Base-by-base conservation (phyloP, 1,140 invertebrate species). In the Bombus superbus region DNA sequence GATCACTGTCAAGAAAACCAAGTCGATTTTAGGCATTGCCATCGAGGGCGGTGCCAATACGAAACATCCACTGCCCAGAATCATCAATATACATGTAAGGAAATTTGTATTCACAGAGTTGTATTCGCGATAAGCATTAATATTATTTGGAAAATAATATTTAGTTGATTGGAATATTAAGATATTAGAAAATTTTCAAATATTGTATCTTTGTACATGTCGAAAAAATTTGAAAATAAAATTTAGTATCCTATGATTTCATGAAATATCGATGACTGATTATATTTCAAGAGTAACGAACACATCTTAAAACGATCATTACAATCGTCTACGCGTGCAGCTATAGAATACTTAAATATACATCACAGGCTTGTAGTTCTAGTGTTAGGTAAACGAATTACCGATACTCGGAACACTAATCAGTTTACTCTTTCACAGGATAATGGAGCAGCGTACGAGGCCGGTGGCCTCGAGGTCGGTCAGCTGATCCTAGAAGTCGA, bases 31-130 rank as follows among this genome's bases (percentile, higher is more conserved):
- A 88, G 99, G 99, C 85, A 98, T 99, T 91, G 98, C 98, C 75
- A 99, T 99, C 91, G 98, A 99, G 96, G 99, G 99, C 84, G 99
- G 99, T 75, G 97, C 98, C 87, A 99, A 99, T 95, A 99, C 98
- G 71, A 97, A 98, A 93, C 98, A 99, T 95, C 98, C 98, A 72
- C 96, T 99, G 88, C 98, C 98, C 47, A 97, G 98, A 93, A 99
- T 99, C 92, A 99, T 99, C 91, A 99, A 99, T 95, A 99, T 99
- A 93, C 98, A 99, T 95, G 98, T 99, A 95, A 97, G 97, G 94
- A 10, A 11, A 28, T n/a, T 62, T 57, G 8, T 59, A 8, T 18
- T 9, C 1, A 25, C 18, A 15, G 47, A 53, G 47, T 38, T 38
- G 47, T 53, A 22, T 22, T 22, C 5, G 15, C 3, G 2, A 62